A percentile compares a stretch with the other conserved stretches of the same genome.
These are phyloP conservation scores for Bufo bufo DNA, from an alignment of 2,113 vertebrate genomes.

Conservation along the genomic window DNA sequence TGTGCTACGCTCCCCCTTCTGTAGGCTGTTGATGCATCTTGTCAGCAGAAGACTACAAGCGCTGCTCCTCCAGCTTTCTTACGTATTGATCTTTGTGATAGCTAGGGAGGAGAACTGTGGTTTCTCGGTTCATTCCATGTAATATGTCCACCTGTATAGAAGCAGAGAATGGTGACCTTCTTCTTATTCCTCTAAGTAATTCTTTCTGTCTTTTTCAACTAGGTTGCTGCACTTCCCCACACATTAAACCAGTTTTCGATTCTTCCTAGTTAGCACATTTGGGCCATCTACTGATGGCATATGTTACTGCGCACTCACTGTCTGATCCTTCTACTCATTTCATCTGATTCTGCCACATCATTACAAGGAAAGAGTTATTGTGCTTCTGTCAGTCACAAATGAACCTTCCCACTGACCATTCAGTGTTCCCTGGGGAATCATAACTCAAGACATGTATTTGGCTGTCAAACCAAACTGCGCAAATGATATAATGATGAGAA, in stretches of 20 bases:
- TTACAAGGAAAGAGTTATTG: slow-evolving; percentile 7
- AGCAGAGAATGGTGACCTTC: slow-evolving; percentile 20
- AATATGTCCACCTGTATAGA: slow-evolving; percentile 37
- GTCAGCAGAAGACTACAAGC: slow-evolving; percentile 34
- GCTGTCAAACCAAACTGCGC: neutral
- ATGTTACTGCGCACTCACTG: slow-evolving; percentile 52
- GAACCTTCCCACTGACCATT: slow-evolving; percentile 13
- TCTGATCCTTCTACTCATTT: neutral
- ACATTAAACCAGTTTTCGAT: slow-evolving; percentile 30
- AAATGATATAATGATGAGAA: slow-evolving; percentile 16
- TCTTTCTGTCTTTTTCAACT: slow-evolving; percentile 12
- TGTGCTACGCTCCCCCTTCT: slow-evolving; percentile 16
- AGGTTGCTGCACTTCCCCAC: slow-evolving; percentile 8
- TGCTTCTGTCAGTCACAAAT: slow-evolving; percentile 21
- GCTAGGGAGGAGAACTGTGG: slow-evolving; percentile 50
- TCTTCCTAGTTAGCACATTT: slow-evolving; percentile 47
- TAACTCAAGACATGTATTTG: slow-evolving; percentile 9
- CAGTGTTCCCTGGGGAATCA: neutral
- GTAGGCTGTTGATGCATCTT: slow-evolving; percentile 14
- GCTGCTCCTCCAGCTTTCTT: slow-evolving; percentile 40
- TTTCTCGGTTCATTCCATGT: slow-evolving; percentile 35
- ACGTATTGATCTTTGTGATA: slow-evolving; percentile 53
- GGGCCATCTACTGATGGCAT: slow-evolving; percentile 58
- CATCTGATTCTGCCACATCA: slow-evolving; percentile 27
- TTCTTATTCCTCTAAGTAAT: slow-evolving; percentile 41